Evolutionary conservation across 2,113 vertebrate genomes (phyloP).

Genomic region (Drymodes brunneopygia): DNA sequence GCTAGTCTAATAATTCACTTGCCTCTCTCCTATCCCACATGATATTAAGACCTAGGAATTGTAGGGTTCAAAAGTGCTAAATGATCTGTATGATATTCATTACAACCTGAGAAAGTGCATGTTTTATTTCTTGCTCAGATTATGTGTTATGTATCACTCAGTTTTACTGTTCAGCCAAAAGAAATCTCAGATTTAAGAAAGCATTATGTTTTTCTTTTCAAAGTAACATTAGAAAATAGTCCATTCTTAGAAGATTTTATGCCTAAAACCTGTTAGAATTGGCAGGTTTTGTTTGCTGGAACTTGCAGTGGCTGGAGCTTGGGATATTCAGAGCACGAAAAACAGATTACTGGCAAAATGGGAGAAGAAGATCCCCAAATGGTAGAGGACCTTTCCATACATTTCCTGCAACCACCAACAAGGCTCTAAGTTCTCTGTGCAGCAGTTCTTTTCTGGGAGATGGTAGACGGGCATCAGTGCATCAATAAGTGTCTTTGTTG

Average conservation of each 20-base stretch:
- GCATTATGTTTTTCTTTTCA: neutral
- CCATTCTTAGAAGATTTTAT: neutral
- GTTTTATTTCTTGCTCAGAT: neutral
- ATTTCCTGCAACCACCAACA: neutral
- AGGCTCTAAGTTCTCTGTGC: neutral
- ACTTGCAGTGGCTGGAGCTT: neutral
- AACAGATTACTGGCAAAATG: neutral
- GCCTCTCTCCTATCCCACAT: neutral
- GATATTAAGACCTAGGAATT: neutral
- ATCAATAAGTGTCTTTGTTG: fast-evolving
- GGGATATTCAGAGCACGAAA: neutral
- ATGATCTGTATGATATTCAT: neutral
- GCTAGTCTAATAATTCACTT: neutral
- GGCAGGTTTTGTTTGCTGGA: neutral
- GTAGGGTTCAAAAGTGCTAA: neutral
- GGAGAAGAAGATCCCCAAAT: neutral
- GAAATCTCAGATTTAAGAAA: neutral
- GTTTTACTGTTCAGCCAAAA: neutral
- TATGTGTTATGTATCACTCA: neutral
- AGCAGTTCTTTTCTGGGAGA: neutral
- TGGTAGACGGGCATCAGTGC: fast-evolving
- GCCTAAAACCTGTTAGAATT: neutral
- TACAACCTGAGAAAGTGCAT: neutral
- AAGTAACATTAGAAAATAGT: neutral
- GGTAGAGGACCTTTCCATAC: neutral